Conservation (phyloP, 2,797 vertebrate species). For the Buceros bicornis region DNA sequence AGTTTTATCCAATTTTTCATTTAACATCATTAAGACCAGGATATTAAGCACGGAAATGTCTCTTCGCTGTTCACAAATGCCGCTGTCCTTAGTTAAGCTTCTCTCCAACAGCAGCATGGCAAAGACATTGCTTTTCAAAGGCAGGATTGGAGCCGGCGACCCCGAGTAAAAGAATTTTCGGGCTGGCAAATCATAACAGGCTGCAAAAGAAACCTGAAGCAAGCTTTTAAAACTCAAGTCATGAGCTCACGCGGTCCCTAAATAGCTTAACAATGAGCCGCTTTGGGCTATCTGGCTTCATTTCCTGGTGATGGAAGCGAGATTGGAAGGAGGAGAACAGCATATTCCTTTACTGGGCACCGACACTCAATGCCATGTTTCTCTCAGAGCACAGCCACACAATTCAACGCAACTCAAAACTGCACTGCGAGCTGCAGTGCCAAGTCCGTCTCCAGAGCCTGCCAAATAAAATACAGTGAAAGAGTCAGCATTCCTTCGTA, state of each 20-base stretch:
- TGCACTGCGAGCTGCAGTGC: background rate
- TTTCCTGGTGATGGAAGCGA: slow-evolving; percentile 29
- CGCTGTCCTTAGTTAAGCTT: slow-evolving; percentile 17
- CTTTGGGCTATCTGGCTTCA: slow-evolving; percentile 38
- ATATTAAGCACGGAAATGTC: background rate
- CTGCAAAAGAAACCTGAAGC: slow-evolving; percentile 39
- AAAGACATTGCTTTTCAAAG: slow-evolving; percentile 9
- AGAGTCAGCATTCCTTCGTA: slow-evolving; percentile 41
- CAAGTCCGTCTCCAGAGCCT: slow-evolving; percentile 39
- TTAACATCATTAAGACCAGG: background rate
- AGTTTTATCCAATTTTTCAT: background rate
- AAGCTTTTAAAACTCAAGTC: slow-evolving; percentile 1
- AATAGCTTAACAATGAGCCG: slow-evolving; percentile 32
- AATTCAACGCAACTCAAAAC: background rate
- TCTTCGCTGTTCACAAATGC: background rate
- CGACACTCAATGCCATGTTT: background rate
- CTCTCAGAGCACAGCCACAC: background rate
- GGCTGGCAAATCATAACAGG: background rate
- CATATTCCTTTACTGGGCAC: background rate
- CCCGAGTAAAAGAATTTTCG: background rate
- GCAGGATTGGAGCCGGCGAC: background rate
- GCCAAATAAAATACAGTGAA: slow-evolving; percentile 53
- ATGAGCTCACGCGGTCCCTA: slow-evolving; percentile 14
- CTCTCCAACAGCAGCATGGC: background rate
- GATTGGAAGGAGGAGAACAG: slow-evolving; percentile 27